These are phyloP conservation scores for Aradophagus sp. DNA, from an alignment of 1,140 invertebrate genomes.

Conservation along the genomic window DNA sequence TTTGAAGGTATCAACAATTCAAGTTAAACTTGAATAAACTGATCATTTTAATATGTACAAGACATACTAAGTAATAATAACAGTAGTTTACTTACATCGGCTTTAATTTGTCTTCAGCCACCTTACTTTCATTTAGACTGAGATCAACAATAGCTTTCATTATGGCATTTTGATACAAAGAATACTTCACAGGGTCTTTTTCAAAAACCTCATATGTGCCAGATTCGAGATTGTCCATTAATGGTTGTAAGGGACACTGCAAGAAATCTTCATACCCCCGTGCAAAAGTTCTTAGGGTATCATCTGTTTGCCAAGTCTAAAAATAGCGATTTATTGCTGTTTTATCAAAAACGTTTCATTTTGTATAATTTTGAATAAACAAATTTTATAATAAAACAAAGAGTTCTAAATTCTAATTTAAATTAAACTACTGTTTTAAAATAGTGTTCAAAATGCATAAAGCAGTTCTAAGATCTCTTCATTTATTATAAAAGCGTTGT, in stretches of 20 bases:
- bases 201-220: constrained; percentile 99
- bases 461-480: no score
- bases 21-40: no score
- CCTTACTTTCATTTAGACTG: constrained; percentile 45
- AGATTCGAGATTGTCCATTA: constrained; percentile 96
- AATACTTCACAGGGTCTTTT: constrained; percentile 97
- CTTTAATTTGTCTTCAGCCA: constrained; percentile 6
- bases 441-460: no score
- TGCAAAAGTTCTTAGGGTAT: constrained; percentile 65
- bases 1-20: no score
- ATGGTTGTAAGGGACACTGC: constrained; percentile 92
- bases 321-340: constrained; percentile 10
- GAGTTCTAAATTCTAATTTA: no score
- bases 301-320: constrained; percentile 62
- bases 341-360: no score
- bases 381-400: no score
- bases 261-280: constrained; percentile 94
- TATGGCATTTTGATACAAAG: constrained; percentile 91
- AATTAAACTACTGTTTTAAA: no score
- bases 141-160: constrained; percentile 80
- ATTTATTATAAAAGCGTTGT: no score
- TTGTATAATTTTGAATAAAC: no score
- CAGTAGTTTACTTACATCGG: constrained; percentile 53
- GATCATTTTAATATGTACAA: no score
- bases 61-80: no score